These are phyloP conservation scores for Alectoris magna DNA, from an alignment of 2,797 vertebrate species.

Conservation along the genomic window DNA sequence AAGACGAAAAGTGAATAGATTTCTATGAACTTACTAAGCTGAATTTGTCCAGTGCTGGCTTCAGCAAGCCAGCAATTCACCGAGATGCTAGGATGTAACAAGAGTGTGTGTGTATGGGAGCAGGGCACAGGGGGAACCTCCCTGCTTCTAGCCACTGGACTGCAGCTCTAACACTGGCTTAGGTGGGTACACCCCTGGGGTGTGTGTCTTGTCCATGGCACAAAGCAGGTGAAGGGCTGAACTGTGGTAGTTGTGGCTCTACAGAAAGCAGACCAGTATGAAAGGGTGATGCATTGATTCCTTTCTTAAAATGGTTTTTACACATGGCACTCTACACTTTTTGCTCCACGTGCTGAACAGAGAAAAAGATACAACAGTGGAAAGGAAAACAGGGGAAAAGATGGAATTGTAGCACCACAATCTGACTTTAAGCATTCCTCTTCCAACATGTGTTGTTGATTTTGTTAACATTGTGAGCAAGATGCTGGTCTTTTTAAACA, in stretches of 20 bases:
- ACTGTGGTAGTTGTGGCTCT: background rate
- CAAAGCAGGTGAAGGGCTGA: background rate
- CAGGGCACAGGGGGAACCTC: background rate
- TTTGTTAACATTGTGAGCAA: background rate
- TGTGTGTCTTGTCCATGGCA: rapidly evolving
- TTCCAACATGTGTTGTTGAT: background rate
- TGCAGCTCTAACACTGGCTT: background rate
- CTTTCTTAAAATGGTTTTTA: background rate
- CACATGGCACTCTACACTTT: background rate
- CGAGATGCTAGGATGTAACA: background rate
- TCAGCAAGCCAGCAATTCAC: background rate
- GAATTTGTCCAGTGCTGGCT: background rate
- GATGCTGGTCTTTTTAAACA: background rate
- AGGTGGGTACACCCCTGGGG: too few species aligned
- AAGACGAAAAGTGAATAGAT: background rate
- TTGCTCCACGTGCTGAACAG: background rate
- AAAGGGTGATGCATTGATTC: rapidly evolving
- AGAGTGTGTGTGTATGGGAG: background rate
- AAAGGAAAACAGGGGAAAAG: background rate
- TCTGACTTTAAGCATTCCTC: background rate
- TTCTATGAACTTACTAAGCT: background rate
- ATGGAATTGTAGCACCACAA: background rate
- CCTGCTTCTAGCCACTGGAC: background rate
- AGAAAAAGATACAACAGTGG: background rate
- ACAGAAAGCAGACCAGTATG: background rate